phyloP scores from a whole-genome alignment of 2,797 vertebrate species.

The Myotis findleyi region DNA sequence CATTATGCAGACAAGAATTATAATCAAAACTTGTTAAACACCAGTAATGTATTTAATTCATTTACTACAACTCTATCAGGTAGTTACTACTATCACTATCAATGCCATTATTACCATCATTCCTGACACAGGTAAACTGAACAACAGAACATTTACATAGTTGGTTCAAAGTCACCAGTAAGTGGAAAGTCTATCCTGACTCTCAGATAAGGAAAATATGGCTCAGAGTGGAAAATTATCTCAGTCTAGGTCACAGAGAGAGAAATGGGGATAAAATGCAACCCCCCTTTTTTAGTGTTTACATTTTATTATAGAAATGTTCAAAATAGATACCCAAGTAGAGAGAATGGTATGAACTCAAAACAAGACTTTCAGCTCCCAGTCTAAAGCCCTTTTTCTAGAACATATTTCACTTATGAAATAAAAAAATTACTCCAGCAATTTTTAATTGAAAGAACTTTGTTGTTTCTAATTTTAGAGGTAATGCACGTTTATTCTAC shows the following conservation, averaged over 20 bases:
- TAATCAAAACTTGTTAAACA: neutral
- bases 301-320: neutral
- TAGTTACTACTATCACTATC: neutral
- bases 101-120: neutral
- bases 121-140: neutral
- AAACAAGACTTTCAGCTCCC: slow-evolving; percentile 21
- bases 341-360: neutral
- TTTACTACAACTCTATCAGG: neutral
- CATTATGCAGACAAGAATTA: slow-evolving; percentile 35
- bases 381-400: neutral
- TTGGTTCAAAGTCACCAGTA: neutral
- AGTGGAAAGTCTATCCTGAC: neutral
- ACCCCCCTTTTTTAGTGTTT: neutral
- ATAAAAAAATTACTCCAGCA: neutral
- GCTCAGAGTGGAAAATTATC: neutral
- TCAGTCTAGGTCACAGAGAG: neutral
- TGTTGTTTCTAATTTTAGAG: slow-evolving; percentile 29
- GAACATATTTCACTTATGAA: neutral
- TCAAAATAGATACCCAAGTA: slow-evolving; percentile 2
- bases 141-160: neutral
- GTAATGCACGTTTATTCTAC: neutral
- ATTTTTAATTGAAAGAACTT: slow-evolving; percentile 7
- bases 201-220: neutral
- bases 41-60: neutral
- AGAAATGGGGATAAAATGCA: neutral